Evolutionary conservation across 2,113 vertebrate genomes (phyloP).

Genomic region (Anoura caudifer): DNA sequence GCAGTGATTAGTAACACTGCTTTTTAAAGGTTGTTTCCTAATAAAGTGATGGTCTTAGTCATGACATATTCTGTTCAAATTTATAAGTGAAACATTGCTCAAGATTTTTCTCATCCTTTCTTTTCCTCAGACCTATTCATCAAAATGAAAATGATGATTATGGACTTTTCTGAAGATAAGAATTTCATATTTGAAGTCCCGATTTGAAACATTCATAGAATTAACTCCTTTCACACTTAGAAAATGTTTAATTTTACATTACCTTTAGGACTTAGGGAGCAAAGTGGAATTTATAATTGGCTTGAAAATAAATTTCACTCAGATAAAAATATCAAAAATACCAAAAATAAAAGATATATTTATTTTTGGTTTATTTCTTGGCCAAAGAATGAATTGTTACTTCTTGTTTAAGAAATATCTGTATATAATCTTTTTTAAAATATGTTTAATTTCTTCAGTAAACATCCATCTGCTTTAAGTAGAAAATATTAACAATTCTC

Average conservation of each 20-base stretch:
- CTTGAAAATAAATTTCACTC: background rate
- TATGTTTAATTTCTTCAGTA: slow-evolving; percentile 10
- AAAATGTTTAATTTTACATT: background rate
- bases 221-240: slow-evolving; percentile 28
- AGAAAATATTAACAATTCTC: background rate
- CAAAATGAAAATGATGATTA: background rate
- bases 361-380: background rate
- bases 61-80: background rate
- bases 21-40: background rate
- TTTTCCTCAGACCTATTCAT: background rate
- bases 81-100: background rate
- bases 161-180: background rate
- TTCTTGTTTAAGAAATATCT: background rate
- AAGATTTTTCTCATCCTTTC: background rate
- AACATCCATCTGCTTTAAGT: background rate
- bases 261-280: background rate
- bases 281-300: background rate
- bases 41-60: background rate
- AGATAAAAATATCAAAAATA: background rate
- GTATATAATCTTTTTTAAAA: background rate
- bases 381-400: background rate
- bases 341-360: no score
- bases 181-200: background rate
- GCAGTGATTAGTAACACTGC: background rate
- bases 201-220: background rate